Percentiles rank a stretch among this genome's conserved stretches.
Evolutionary conservation across 2,113 vertebrate species (phyloP).

Genomic region (Synchiropus splendidus): DNA sequence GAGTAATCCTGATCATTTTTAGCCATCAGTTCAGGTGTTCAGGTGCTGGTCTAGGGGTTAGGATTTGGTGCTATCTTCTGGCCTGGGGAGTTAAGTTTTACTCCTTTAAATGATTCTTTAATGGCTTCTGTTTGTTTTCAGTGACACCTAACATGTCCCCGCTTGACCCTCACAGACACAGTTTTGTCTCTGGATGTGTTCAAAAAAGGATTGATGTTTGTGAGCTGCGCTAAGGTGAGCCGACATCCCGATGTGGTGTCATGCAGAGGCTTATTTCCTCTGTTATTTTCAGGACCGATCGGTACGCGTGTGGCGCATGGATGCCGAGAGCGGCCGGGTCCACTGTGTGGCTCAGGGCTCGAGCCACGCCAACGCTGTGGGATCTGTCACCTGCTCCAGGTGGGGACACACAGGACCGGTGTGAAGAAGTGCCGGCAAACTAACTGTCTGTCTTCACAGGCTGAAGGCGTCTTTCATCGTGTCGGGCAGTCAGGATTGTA

Average conservation of each 20-base stretch:
- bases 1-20: too few relatives aligned
- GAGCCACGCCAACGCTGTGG: constrained; percentile 79
- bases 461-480: constrained; percentile 82
- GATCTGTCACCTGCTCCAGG: constrained; percentile 85
- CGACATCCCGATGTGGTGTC: background rate
- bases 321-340: constrained; percentile 62
- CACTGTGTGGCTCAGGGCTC: constrained; percentile 76
- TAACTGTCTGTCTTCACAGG: constrained; percentile 47
- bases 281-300: constrained; percentile 73
- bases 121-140: too few relatives aligned
- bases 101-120: too few relatives aligned
- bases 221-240: constrained; percentile 86
- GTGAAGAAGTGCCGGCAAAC: background rate
- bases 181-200: constrained; percentile 88
- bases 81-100: too few relatives aligned
- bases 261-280: background rate
- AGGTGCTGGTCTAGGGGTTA: too few relatives aligned
- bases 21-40: too few relatives aligned
- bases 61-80: too few relatives aligned
- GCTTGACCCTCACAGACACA: constrained; percentile 65
- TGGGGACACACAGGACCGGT: constrained; percentile 38
- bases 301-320: constrained; percentile 83
- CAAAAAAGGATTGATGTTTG: constrained; percentile 78
- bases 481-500: constrained; percentile 91
- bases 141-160: too few relatives aligned